phyloP scores from a whole-genome alignment of 1,140 invertebrate genomes.

The Lordiphosa mommai region DNA sequence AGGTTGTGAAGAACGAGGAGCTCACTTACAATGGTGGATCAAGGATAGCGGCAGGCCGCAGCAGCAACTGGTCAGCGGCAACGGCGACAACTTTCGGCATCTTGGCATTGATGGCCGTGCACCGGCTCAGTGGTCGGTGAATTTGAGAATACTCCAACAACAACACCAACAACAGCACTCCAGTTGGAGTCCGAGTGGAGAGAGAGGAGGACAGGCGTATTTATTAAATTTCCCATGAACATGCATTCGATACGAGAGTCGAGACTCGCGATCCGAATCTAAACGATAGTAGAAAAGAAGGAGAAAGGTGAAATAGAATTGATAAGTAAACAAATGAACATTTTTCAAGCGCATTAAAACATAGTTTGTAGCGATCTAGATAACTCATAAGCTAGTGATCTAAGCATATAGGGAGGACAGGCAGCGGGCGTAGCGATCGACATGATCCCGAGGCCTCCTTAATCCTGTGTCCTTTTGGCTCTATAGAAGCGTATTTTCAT shows the following conservation, averaged over 20 bases:
- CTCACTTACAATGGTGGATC: constrained; percentile 84
- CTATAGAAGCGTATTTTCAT: constrained; percentile 4
- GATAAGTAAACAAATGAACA: constrained; percentile 60
- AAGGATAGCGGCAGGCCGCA: not conserved
- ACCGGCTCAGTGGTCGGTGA: not conserved
- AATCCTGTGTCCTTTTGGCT: constrained; percentile 9
- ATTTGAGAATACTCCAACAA: not conserved
- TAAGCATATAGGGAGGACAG: constrained; percentile 17
- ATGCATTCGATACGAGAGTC: constrained; percentile 26
- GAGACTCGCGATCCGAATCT: constrained; percentile 3
- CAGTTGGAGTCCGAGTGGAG: not conserved
- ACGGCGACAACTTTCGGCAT: not conserved
- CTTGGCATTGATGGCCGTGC: not conserved
- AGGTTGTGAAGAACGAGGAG: constrained; percentile 95
- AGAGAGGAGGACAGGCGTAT: not conserved
- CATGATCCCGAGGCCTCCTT: too few relatives aligned
- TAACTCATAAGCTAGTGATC: constrained; percentile 5
- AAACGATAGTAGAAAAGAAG: constrained; percentile 51
- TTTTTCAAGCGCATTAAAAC: constrained; percentile 45
- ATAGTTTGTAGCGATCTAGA: constrained; percentile 47
- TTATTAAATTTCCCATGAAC: constrained; percentile 31
- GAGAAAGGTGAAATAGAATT: constrained; percentile 73
- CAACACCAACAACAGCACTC: too few relatives aligned
- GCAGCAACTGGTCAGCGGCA: not conserved
- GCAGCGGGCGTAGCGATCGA: not conserved